Conservation (phyloP, 2,797 vertebrate genomes). For the Propithecus deckenii region DNA sequence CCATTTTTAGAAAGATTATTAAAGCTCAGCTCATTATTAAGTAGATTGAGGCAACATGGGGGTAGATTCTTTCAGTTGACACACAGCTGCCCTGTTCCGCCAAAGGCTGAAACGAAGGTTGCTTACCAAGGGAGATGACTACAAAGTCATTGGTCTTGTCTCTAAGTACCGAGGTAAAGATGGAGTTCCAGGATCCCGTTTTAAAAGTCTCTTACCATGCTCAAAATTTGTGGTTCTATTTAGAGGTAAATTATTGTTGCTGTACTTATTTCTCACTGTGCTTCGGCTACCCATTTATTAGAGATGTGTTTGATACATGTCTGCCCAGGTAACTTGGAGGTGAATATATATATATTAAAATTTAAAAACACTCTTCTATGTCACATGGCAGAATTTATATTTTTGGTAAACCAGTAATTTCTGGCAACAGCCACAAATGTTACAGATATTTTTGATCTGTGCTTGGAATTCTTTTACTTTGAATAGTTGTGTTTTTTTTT, state of each 20-base stretch:
- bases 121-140: neutral
- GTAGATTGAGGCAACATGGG: neutral
- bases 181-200: neutral
- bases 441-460: neutral
- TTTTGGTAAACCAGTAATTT: neutral
- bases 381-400: neutral
- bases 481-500: neutral
- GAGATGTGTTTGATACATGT: neutral
- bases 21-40: neutral
- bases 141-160: fast-evolving
- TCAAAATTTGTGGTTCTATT: neutral
- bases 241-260: neutral
- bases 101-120: neutral
- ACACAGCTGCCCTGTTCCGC: fast-evolving
- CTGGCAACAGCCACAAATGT: neutral
- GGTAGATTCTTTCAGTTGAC: too few relatives aligned
- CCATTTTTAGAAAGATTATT: neutral
- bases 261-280: neutral
- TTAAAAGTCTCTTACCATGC: neutral
- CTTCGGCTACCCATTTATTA: neutral
- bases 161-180: neutral
- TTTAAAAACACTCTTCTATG: neutral
- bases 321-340: neutral
- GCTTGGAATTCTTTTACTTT: neutral
- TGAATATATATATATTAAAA: neutral